Base-by-base conservation (phyloP, 2,113 vertebrate species). In the Fukomys damarensis region DNA sequence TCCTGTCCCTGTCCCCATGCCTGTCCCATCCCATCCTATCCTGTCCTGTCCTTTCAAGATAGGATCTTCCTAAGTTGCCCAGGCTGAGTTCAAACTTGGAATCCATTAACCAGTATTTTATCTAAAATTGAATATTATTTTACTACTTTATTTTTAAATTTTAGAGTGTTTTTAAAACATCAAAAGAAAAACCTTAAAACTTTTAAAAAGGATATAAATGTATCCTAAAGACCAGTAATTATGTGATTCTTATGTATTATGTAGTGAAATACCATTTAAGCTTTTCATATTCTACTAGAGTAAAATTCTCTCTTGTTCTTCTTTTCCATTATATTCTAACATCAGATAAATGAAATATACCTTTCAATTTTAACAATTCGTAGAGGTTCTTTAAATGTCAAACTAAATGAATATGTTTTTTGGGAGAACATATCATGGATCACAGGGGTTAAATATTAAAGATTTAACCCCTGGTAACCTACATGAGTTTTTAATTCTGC, bases 331-430 rank as follows among this genome's bases (percentile, higher is more conserved):
- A 14, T 95, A 17, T 94, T 87, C 38, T 94, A 85, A 56, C 22
- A 87, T 70, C 52, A 86, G 38, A 86, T 20, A 82, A 93, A 80
- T 91, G n/a, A 94, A 96, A 87, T 11, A 46, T 88, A 7, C 19
- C 65, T 68, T 94, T 85, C 76, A 58, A 87, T 76, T 96, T 91
- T 93, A 86, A 95, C 91, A 87, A 81, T 82, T 91, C 14, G 58
- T 83, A 93, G 17, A 19, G 28, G 3, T 96, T 88, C 16, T 24
- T 94, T 96, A 92, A 85, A 85, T 94, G 94, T 74, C 17, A 84
- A 88, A 65, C 26, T 49, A 35, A 92, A 66, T 92, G 82, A 96
- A 65, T 88, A 56, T 63, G 14, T 91, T 97, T 95, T 91, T 1
- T 20, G 19, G 32, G 49, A 54, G 32, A 91, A 89, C 54, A 28